phyloP scores from a whole-genome alignment of 2,797 vertebrate species.

The Chloroceryle amazona region DNA sequence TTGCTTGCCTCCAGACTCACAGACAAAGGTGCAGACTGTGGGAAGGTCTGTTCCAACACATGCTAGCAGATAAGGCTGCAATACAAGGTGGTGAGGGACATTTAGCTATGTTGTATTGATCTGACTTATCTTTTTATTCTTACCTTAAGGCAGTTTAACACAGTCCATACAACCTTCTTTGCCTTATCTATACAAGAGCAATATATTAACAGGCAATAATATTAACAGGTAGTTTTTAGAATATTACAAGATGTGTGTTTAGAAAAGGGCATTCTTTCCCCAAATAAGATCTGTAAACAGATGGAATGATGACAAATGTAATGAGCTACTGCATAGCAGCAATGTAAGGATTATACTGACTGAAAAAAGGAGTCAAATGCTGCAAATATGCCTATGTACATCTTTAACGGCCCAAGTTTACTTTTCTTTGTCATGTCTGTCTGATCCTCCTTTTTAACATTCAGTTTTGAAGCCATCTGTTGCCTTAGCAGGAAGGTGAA shows the following conservation, averaged over 20 bases:
- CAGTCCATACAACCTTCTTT: not conserved
- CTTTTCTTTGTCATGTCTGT: no score
- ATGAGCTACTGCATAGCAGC: not conserved
- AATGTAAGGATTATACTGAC: not conserved
- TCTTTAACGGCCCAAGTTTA: not conserved
- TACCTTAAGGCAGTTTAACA: not conserved
- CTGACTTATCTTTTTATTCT: not conserved
- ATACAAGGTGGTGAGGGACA: not conserved
- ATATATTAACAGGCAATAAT: not conserved
- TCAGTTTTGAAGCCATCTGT: not conserved
- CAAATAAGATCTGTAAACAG: not conserved
- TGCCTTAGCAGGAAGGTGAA: not conserved
- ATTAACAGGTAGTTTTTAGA: not conserved
- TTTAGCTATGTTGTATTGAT: not conserved
- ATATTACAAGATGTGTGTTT: not conserved
- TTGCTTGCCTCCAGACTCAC: not conserved
- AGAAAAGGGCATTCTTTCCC: not conserved
- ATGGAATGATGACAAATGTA: not conserved
- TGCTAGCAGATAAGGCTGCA: rapidly evolving
- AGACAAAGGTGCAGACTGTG: not conserved
- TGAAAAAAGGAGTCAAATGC: not conserved
- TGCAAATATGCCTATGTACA: not conserved
- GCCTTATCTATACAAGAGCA: not conserved
- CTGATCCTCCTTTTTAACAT: not conserved
- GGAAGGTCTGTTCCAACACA: not conserved